These are phyloP conservation scores for Ptychoptera contaminata DNA, from an alignment of 2,888 invertebrate species.

Conservation along the genomic window DNA sequence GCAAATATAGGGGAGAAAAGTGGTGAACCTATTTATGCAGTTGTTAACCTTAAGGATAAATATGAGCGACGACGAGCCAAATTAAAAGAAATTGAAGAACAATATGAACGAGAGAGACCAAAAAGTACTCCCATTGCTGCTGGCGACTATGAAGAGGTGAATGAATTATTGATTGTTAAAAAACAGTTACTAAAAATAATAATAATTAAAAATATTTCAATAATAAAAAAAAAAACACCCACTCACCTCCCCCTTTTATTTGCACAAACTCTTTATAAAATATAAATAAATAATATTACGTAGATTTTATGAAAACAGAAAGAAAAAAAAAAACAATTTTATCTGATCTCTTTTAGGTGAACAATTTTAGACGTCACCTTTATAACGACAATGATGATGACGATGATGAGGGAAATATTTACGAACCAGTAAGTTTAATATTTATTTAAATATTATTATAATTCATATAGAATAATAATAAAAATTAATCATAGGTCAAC, in stretches of 20 bases:
- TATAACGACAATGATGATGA: too few species aligned
- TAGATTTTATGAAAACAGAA: too few species aligned
- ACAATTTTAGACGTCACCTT: too few species aligned
- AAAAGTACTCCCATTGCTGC: conserved; percentile 13
- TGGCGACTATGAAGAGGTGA: conserved; percentile 17
- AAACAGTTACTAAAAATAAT: too few species aligned
- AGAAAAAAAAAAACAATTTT: too few species aligned
- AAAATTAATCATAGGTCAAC: not conserved
- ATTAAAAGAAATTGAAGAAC: conserved; percentile 13
- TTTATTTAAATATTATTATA: not conserved
- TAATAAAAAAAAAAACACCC: too few species aligned
- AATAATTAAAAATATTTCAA: too few species aligned
- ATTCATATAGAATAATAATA: not conserved
- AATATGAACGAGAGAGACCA: conserved; percentile 11
- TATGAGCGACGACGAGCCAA: conserved; percentile 16
- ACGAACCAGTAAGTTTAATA: conserved; percentile 18
- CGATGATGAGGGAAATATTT: conserved; percentile 19
- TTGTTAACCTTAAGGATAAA: conserved; percentile 21
- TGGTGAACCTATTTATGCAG: conserved; percentile 21
- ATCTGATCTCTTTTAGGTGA: too few species aligned
- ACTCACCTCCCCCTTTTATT: too few species aligned
- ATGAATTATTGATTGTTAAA: not conserved
- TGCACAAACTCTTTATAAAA: too few species aligned
- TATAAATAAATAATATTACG: too few species aligned
- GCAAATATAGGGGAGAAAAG: conserved; percentile 2